These are phyloP conservation scores for Drosophila hydei DNA, from an alignment of 1,140 invertebrate species.

Conservation along the genomic window DNA sequence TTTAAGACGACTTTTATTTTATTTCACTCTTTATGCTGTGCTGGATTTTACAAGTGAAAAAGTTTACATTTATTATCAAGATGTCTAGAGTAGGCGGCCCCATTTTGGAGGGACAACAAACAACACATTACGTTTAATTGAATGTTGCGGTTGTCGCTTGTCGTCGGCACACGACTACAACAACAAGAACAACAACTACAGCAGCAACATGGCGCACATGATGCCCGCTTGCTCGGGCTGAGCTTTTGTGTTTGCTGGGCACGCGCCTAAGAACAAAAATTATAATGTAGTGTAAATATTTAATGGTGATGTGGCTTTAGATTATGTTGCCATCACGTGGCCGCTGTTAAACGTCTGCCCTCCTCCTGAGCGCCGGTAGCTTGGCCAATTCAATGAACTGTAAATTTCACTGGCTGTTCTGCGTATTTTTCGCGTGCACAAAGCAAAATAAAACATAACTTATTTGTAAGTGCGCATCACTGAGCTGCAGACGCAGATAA, in stretches of 20 bases:
- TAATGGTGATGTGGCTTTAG: conserved; percentile 80
- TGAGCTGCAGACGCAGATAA: conserved; percentile 31
- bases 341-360: conserved; percentile 72
- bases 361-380: conserved; percentile 33
- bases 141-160: conserved; percentile 73
- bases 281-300: conserved; percentile 83
- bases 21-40: conserved; percentile 56
- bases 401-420: conserved; percentile 53
- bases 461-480: conserved; percentile 24
- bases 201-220: conserved; percentile 7
- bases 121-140: conserved; percentile 81
- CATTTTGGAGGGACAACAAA: conserved; percentile 69
- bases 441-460: conserved; percentile 26
- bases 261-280: conserved; percentile 63
- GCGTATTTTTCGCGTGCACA: conserved; percentile 15
- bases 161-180: conserved; percentile 16
- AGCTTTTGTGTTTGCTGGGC: conserved; percentile 46
- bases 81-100: conserved; percentile 18
- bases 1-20: conserved; percentile 49
- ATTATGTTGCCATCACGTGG: conserved; percentile 72
- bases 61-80: conserved; percentile 76
- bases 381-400: conserved; percentile 70
- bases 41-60: conserved; percentile 69
- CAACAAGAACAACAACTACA: no score
- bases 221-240: background rate